phyloP scores from a whole-genome alignment of 2,113 vertebrate species.

The Alethe castanea region DNA sequence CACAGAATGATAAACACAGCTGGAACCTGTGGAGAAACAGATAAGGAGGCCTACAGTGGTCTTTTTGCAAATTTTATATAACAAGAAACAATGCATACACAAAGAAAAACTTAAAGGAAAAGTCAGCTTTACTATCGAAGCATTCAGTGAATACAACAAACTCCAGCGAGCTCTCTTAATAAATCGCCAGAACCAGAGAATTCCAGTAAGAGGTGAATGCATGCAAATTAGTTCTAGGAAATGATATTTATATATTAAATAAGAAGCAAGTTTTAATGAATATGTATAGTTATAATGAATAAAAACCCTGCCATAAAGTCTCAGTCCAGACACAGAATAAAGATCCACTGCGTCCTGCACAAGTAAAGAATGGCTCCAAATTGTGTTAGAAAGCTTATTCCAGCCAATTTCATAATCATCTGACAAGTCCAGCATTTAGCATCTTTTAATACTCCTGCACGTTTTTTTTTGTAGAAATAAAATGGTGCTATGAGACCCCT shows the following conservation, averaged over 20 bases:
- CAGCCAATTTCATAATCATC: not conserved
- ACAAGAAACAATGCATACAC: not conserved
- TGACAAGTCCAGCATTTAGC: not conserved
- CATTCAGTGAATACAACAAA: not conserved
- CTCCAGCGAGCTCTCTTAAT: not conserved
- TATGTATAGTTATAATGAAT: not conserved
- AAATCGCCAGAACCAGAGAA: not conserved
- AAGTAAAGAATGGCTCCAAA: not conserved
- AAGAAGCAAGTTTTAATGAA: not conserved
- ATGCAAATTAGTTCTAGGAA: not conserved
- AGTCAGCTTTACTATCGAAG: not conserved
- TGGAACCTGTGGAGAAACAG: not conserved
- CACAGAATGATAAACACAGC: not conserved
- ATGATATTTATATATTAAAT: not conserved
- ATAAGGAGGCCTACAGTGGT: not conserved
- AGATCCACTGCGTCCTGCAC: not conserved
- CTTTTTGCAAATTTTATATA: not conserved
- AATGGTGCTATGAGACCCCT: rapidly evolving
- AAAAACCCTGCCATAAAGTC: not conserved
- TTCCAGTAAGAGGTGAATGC: not conserved
- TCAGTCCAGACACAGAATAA: not conserved
- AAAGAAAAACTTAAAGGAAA: not conserved
- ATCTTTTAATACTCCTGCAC: not conserved
- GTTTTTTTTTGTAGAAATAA: not conserved
- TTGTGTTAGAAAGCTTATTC: not conserved